These are phyloP conservation scores for Drosophila subsilvestris DNA, from an alignment of 2,888 invertebrate species.

Conservation along the genomic window DNA sequence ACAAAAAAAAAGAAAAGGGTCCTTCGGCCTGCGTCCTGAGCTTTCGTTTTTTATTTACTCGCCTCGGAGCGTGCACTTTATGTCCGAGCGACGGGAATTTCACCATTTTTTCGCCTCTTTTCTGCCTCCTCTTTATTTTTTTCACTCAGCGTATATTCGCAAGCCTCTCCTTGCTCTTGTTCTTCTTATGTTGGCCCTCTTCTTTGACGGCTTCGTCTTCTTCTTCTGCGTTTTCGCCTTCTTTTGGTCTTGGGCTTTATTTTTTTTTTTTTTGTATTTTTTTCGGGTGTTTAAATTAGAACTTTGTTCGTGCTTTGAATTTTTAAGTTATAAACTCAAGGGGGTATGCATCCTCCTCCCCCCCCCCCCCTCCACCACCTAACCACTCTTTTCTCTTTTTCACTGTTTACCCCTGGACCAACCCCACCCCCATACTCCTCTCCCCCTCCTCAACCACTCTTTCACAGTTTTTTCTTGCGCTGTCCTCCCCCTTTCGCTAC, in stretches of 20 bases:
- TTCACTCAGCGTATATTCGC: not conserved
- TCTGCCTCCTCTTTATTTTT: slow-evolving; percentile 25
- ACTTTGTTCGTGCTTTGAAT: slow-evolving; percentile 84
- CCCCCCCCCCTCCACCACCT: too few relatives aligned
- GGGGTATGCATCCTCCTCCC: too few relatives aligned
- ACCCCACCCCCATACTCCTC: not conserved
- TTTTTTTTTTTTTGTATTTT: slow-evolving; percentile 42
- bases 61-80: slow-evolving; percentile 73
- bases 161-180: slow-evolving; percentile 23
- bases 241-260: slow-evolving; percentile 30
- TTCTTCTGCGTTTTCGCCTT: slow-evolving; percentile 1
- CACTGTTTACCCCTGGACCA: not conserved
- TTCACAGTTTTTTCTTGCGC: slow-evolving; percentile 40
- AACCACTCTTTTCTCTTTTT: slow-evolving; percentile 45
- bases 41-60: slow-evolving; percentile 73
- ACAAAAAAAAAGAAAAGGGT: slow-evolving; percentile 21
- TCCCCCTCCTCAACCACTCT: not conserved
- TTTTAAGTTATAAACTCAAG: slow-evolving; percentile 83
- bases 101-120: slow-evolving; percentile 38
- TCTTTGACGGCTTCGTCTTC: slow-evolving; percentile 19
- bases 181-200: slow-evolving; percentile 10
- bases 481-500: slow-evolving; percentile 28
- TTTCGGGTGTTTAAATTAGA: slow-evolving; percentile 83
- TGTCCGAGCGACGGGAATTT: slow-evolving; percentile 55
- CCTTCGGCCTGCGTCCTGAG: slow-evolving; percentile 29